Evolutionary conservation across 2,797 vertebrate genomes (phyloP).

Genomic region (Lepidocolaptes lacrymiger): DNA sequence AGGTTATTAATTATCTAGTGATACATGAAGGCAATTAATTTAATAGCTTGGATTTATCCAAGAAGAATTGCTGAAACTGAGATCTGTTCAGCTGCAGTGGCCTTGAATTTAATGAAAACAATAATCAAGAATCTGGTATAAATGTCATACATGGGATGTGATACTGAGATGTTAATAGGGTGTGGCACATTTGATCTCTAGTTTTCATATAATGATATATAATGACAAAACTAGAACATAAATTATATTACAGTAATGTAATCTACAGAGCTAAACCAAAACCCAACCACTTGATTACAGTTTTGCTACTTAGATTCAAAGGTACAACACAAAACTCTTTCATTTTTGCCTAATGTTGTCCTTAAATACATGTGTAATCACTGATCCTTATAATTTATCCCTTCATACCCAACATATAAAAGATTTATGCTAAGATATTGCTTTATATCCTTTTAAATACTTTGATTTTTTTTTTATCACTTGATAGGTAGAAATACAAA

Average conservation of each 20-base stretch:
- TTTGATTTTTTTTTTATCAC: neutral
- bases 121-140: neutral
- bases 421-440: neutral
- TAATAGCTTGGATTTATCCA: neutral
- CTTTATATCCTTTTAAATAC: neutral
- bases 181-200: neutral
- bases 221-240: neutral
- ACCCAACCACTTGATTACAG: neutral
- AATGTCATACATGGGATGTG: neutral
- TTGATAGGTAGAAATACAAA: neutral
- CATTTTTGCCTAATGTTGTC: neutral
- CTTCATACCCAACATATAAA: neutral
- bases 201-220: neutral
- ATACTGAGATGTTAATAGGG: neutral
- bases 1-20: neutral
- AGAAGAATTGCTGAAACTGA: neutral
- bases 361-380: neutral
- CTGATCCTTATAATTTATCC: neutral
- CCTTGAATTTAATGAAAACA: neutral
- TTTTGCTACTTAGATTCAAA: neutral
- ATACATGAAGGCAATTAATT: neutral
- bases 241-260: neutral
- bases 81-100: neutral
- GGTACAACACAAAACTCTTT: neutral
- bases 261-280: neutral